These are phyloP conservation scores for Vandiemenella viatica DNA, from an alignment of 2,888 invertebrate genomes.

Conservation along the genomic window DNA sequence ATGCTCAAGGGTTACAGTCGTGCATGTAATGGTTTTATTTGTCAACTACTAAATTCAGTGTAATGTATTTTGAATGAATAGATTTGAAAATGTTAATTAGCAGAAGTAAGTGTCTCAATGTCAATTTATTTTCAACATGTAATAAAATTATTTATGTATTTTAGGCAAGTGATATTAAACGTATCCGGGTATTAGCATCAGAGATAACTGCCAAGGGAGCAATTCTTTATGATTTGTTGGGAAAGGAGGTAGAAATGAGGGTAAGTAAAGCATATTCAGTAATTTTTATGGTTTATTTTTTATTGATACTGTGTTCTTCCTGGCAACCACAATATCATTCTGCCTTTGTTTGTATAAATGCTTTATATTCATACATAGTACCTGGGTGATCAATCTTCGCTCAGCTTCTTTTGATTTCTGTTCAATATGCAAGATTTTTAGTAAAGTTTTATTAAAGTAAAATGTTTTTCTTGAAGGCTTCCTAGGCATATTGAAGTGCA, in stretches of 20 bases:
- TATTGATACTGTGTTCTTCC: background rate
- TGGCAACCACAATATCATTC: background rate
- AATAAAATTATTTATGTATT: constrained; percentile 14
- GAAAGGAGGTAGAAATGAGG: constrained; percentile 75
- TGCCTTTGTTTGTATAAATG: background rate
- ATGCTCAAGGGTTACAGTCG: too few species aligned
- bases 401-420: too few species aligned
- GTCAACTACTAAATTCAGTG: too few species aligned
- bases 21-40: too few species aligned
- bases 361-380: too few species aligned
- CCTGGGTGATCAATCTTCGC: too few species aligned
- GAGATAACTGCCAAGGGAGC: constrained; percentile 88
- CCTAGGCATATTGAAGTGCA: too few species aligned
- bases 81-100: background rate
- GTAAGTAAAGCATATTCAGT: constrained; percentile 28
- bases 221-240: constrained; percentile 73
- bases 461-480: too few species aligned
- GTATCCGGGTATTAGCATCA: constrained; percentile 71
- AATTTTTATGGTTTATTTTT: background rate
- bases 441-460: too few species aligned
- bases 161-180: constrained; percentile 65
- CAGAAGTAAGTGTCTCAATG: background rate
- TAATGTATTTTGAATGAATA: background rate
- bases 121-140: too few species aligned
- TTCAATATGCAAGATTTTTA: too few species aligned